Percentiles rank a stretch among this genome's conserved stretches.
These are phyloP conservation scores for Ia io DNA, from an alignment of 2,113 vertebrate genomes.

Conservation along the genomic window DNA sequence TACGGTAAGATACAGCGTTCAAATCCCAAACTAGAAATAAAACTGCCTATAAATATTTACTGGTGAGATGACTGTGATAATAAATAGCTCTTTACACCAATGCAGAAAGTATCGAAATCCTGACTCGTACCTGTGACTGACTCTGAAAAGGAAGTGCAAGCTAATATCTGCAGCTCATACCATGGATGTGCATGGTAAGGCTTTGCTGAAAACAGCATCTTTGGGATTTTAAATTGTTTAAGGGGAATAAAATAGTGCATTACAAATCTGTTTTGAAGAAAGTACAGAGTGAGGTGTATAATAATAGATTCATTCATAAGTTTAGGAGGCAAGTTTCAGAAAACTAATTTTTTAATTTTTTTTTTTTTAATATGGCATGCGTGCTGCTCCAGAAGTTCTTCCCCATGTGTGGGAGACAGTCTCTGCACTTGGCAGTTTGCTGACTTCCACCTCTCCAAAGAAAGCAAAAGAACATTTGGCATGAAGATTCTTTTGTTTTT, in stretches of 20 bases:
- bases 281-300: conserved; percentile 14
- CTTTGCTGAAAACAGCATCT: conserved; percentile 27
- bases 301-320: conserved; percentile 59
- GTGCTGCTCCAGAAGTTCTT: background rate
- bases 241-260: conserved; percentile 31
- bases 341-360: background rate
- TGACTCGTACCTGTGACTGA: conserved; percentile 29
- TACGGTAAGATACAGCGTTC: conserved; percentile 29
- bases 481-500: background rate
- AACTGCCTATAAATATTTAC: conserved; percentile 63
- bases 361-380: background rate
- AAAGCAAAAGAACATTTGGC: conserved; percentile 41
- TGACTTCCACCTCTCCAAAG: conserved; percentile 34
- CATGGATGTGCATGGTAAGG: background rate
- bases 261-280: conserved; percentile 59
- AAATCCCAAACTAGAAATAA: conserved; percentile 64
- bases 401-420: conserved; percentile 5
- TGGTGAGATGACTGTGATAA: conserved; percentile 47
- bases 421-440: background rate
- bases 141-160: background rate
- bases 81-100: conserved; percentile 55
- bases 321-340: conserved; percentile 30
- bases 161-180: background rate
- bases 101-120: conserved; percentile 41
- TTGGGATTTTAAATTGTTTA: conserved; percentile 52